phyloP scores from a whole-genome alignment of 2,888 invertebrate species.

The Panzeria rudis region DNA sequence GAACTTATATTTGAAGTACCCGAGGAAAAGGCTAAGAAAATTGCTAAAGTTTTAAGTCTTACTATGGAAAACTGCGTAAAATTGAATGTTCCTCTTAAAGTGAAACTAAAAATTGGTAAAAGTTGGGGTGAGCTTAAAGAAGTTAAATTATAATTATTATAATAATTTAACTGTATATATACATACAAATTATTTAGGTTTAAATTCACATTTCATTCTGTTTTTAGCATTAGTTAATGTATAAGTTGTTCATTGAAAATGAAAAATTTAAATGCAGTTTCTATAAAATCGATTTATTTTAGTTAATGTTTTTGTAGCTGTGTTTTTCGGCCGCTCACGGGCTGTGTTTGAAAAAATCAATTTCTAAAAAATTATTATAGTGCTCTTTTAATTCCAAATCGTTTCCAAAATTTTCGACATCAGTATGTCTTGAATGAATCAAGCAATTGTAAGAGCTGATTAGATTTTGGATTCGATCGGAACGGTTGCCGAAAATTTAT shows the following conservation, averaged over 20 bases:
- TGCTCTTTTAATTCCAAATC: too few relatives aligned
- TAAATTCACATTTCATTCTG: background rate
- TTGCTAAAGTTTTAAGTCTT: conserved; percentile 87
- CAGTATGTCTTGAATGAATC: too few relatives aligned
- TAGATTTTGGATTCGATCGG: too few relatives aligned
- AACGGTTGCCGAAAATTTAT: too few relatives aligned
- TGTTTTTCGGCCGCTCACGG: too few relatives aligned
- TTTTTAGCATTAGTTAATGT: background rate
- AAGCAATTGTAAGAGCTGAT: too few relatives aligned
- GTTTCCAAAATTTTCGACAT: too few relatives aligned
- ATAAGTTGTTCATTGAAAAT: background rate
- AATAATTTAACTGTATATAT: background rate
- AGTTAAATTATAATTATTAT: conserved; percentile 75
- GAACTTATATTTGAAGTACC: conserved; percentile 97
- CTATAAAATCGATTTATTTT: background rate
- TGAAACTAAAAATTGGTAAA: conserved; percentile 92
- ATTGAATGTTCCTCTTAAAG: conserved; percentile 92
- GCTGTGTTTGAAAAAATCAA: too few relatives aligned
- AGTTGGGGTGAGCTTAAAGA: conserved; percentile 89
- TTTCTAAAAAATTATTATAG: too few relatives aligned
- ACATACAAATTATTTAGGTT: background rate
- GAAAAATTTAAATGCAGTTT: background rate
- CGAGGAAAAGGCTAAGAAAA: conserved; percentile 85
- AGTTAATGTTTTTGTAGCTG: too few relatives aligned
- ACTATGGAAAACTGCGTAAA: conserved; percentile 92